phyloP scores from a whole-genome alignment of 2,888 invertebrate genomes.

The Bruchidius siliquastri region DNA sequence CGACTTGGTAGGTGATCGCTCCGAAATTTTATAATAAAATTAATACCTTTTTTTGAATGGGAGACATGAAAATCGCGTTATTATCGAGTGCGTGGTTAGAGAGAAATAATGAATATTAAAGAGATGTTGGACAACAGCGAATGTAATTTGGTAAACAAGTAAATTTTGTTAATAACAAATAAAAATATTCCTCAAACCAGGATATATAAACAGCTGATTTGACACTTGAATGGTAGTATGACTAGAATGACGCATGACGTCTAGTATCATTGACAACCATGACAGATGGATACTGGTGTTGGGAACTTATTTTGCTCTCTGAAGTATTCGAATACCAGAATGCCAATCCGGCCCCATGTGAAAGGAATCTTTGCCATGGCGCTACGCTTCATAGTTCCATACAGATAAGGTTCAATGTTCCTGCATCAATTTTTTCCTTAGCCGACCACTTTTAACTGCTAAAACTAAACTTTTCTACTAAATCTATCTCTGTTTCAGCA shows the following conservation, averaged over 20 bases:
- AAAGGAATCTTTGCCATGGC: too few relatives aligned
- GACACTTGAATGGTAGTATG: slow-evolving; percentile 10
- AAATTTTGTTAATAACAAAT: not conserved
- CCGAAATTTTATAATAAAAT: not conserved
- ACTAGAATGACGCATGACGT: not conserved
- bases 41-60: not conserved
- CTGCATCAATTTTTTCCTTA: too few relatives aligned
- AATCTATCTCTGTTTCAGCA: too few relatives aligned
- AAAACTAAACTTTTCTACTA: too few relatives aligned
- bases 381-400: too few relatives aligned
- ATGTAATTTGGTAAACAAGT: not conserved
- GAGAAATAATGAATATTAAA: not conserved
- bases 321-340: not conserved
- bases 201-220: slow-evolving; percentile 26
- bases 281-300: not conserved
- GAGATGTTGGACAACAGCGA: not conserved
- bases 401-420: too few relatives aligned
- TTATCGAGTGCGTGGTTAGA: not conserved
- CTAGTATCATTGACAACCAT: not conserved
- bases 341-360: too few relatives aligned
- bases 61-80: not conserved
- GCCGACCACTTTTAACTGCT: too few relatives aligned
- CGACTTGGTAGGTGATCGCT: not conserved
- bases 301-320: not conserved
- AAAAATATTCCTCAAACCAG: not conserved